Percentiles rank a stretch among this genome's conserved stretches.
phyloP scores from a whole-genome alignment of 1,140 invertebrate genomes.

The Calliphora vicina region DNA sequence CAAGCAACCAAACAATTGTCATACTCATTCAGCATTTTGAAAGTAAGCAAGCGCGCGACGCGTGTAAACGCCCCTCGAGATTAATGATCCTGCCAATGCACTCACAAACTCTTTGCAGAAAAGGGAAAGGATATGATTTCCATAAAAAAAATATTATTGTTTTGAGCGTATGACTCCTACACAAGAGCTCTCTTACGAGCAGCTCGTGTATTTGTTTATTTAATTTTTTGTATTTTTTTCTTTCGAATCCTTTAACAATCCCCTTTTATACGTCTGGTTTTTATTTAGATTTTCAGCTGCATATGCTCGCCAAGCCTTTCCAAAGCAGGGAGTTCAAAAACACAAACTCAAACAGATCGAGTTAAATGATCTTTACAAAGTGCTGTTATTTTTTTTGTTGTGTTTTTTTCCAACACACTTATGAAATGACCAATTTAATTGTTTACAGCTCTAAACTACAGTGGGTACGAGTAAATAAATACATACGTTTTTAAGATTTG shows the following conservation, averaged over 20 bases:
- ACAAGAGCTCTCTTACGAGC: not conserved
- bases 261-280: not conserved
- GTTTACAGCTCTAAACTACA: too few species aligned
- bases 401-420: not conserved
- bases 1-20: not conserved
- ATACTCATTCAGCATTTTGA: too few species aligned
- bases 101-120: not conserved
- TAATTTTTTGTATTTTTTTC: not conserved
- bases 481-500: too few species aligned
- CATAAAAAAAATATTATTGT: constrained; percentile 10
- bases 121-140: not conserved
- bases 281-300: constrained; percentile 4
- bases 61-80: constrained; percentile 20
- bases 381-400: not conserved
- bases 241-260: not conserved
- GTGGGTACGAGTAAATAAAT: too few species aligned
- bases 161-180: not conserved
- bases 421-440: not conserved
- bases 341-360: not conserved
- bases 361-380: not conserved
- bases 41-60: constrained; percentile 3
- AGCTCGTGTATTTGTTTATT: constrained; percentile 9
- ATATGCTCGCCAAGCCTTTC: not conserved
- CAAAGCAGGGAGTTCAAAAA: not conserved
- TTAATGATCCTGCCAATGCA: not conserved